phyloP scores from a whole-genome alignment of 2,113 vertebrate genomes.

The Mustela nigripes region DNA sequence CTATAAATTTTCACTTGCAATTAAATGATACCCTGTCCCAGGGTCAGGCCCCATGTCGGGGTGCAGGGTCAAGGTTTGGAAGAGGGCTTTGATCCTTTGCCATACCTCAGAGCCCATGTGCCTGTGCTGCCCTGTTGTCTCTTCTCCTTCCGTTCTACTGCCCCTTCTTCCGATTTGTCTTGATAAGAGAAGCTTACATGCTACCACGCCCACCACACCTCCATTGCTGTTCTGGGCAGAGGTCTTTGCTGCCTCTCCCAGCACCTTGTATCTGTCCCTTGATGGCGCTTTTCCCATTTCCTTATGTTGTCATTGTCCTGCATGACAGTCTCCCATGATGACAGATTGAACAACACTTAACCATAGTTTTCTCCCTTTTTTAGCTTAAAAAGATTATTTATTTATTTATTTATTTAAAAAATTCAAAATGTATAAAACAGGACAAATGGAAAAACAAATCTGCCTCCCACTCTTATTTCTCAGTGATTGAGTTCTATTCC shows the following conservation, averaged over 20 bases:
- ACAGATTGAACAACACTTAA: background rate
- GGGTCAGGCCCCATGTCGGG: background rate
- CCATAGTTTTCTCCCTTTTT: background rate
- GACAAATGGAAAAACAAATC: conserved; percentile 42
- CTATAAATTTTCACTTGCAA: background rate
- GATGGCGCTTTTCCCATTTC: accelerated
- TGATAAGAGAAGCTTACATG: background rate
- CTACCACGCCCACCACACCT: background rate
- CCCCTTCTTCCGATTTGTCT: background rate
- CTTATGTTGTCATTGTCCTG: background rate
- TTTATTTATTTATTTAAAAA: conserved; percentile 20
- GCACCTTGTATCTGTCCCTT: background rate
- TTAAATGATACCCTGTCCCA: background rate
- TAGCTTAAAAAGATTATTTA: conserved; percentile 49
- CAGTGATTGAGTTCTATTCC: background rate
- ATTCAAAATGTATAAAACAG: conserved; percentile 39
- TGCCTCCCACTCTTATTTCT: background rate
- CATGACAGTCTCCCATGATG: background rate
- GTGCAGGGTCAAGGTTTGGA: background rate
- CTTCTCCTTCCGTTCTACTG: accelerated
- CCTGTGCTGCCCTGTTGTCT: background rate
- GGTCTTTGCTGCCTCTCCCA: background rate
- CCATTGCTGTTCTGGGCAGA: background rate
- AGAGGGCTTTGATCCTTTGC: background rate
- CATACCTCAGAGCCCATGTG: background rate